These are phyloP conservation scores for Nycticorax nycticorax DNA, from an alignment of 2,113 vertebrate genomes.

Conservation along the genomic window DNA sequence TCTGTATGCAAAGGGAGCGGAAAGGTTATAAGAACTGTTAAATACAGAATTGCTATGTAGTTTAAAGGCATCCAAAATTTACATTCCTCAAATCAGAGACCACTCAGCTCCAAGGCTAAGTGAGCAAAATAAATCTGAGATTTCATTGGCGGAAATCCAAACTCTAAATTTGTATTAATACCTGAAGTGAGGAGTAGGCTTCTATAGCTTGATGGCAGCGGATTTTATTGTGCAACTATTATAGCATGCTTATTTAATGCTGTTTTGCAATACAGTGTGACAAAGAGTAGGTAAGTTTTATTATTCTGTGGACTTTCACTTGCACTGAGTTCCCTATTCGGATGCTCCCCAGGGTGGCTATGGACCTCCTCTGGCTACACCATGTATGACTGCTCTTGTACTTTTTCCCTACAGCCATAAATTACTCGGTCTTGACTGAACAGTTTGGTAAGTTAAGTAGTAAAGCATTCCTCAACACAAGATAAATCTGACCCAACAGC, in stretches of 20 bases:
- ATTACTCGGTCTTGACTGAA: neutral
- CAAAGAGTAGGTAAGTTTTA: neutral
- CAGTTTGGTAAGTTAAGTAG: neutral
- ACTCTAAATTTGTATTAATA: slow-evolving; percentile 33
- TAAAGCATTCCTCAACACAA: neutral
- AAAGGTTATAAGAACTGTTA: slow-evolving; percentile 22
- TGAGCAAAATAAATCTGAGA: slow-evolving; percentile 53
- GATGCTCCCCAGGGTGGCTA: neutral
- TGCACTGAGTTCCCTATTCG: neutral
- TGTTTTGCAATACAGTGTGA: neutral
- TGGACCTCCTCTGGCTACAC: neutral
- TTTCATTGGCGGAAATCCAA: slow-evolving; percentile 33
- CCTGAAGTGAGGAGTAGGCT: neutral
- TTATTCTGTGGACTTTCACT: neutral
- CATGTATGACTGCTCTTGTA: rapidly evolving
- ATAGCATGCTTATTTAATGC: neutral
- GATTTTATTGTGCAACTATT: slow-evolving; percentile 30
- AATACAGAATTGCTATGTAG: slow-evolving; percentile 51
- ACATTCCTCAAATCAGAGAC: slow-evolving; percentile 41
- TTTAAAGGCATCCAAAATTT: slow-evolving; percentile 59
- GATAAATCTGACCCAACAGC: neutral
- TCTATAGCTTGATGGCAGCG: neutral
- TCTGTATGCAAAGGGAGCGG: neutral
- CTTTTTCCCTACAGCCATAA: neutral
- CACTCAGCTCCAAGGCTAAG: slow-evolving; percentile 36